phyloP scores from a whole-genome alignment of 2,888 invertebrate species.

The Parnassius orleans region DNA sequence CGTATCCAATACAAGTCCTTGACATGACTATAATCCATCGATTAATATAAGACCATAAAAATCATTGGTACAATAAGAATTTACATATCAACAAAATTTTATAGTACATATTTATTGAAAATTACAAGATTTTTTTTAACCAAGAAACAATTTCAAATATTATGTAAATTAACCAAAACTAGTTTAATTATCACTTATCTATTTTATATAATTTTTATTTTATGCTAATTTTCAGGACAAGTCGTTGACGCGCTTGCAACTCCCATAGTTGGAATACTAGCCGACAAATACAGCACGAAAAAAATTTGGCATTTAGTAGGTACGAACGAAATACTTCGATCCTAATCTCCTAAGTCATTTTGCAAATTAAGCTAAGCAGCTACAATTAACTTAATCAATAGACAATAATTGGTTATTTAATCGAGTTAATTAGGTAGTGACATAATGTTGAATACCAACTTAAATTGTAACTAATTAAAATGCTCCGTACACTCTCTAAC shows the following conservation, averaged over 20 bases:
- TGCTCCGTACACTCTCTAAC: no score
- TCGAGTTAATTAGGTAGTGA: neutral
- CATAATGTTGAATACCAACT: neutral
- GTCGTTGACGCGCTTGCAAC: constrained; percentile 93
- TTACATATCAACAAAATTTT: no score
- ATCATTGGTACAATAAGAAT: no score
- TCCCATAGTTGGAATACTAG: constrained; percentile 90
- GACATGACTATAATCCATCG: constrained; percentile 14
- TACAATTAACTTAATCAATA: neutral
- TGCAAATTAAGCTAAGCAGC: neutral
- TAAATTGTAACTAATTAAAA: no score
- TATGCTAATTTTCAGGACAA: constrained; percentile 81
- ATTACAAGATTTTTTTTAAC: no score
- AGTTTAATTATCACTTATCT: no score
- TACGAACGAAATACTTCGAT: constrained; percentile 45
- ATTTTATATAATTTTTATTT: neutral
- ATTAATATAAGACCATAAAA: neutral
- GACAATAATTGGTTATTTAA: neutral
- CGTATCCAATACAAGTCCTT: constrained; percentile 16
- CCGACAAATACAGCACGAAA: constrained; percentile 89
- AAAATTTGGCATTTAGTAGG: constrained; percentile 93
- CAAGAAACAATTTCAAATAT: neutral
- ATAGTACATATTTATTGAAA: no score
- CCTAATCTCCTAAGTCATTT: neutral
- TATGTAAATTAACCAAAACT: no score